phyloP scores from a whole-genome alignment of 2,113 vertebrate genomes.

The Ondatra zibethicus region DNA sequence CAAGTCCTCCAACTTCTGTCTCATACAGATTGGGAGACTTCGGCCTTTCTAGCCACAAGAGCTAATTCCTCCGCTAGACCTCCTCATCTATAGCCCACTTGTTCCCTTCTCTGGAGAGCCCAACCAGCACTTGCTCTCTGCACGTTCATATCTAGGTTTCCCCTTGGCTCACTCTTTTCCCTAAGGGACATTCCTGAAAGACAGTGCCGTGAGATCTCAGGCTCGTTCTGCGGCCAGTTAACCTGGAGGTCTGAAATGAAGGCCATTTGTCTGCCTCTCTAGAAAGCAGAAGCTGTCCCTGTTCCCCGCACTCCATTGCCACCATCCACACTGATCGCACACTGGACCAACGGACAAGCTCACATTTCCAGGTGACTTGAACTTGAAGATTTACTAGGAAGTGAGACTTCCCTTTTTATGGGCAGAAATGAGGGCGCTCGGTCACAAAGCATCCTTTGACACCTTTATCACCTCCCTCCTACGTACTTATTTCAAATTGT shows the following conservation, averaged over 20 bases:
- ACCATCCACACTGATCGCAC: background rate
- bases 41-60: background rate
- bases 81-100: background rate
- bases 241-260: background rate
- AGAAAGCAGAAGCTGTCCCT: background rate
- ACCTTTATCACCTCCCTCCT: background rate
- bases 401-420: background rate
- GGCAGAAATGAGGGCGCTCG: background rate
- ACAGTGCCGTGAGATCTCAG: background rate
- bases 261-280: background rate
- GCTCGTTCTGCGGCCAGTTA: background rate
- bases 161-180: conserved; percentile 34
- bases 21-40: background rate
- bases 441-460: conserved; percentile 2
- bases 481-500: background rate
- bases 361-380: background rate
- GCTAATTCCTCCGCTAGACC: background rate
- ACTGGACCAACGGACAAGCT: too few species aligned
- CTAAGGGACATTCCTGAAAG: conserved; percentile 11
- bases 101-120: background rate
- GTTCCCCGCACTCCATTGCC: background rate
- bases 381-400: background rate
- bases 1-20: background rate
- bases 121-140: background rate
- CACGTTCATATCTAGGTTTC: conserved; percentile 15